These are phyloP conservation scores for Pogona vitticeps DNA, from an alignment of 2,113 vertebrate species.

Conservation along the genomic window DNA sequence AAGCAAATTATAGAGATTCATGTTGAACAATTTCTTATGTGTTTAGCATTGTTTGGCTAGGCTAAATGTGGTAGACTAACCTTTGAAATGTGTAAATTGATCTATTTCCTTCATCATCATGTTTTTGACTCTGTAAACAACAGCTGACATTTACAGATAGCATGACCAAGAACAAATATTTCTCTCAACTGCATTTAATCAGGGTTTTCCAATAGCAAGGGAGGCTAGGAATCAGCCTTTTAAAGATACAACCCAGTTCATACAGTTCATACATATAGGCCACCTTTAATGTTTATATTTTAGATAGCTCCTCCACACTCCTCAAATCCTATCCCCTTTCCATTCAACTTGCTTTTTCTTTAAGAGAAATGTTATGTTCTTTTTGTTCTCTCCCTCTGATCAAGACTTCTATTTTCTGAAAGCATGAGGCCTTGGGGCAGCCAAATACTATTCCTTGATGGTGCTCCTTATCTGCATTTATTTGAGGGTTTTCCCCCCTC, in stretches of 20 bases:
- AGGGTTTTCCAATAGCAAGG: conserved; percentile 4
- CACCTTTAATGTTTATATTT: neutral
- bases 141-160: conserved; percentile 58
- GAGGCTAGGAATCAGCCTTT: neutral
- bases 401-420: neutral
- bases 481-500: neutral
- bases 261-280: neutral
- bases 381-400: neutral
- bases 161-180: conserved; percentile 49
- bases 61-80: conserved; percentile 61
- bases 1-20: conserved; percentile 35
- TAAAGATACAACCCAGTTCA: neutral
- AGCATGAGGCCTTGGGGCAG: neutral
- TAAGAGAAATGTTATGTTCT: neutral
- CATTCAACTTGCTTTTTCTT: neutral
- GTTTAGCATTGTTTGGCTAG: conserved; percentile 55
- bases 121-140: conserved; percentile 57
- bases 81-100: conserved; percentile 64
- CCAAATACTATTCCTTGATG: neutral
- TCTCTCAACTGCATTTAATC: conserved; percentile 20
- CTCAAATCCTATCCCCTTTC: neutral
- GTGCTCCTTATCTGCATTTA: neutral
- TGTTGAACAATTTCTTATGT: conserved; percentile 53
- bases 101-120: conserved; percentile 49
- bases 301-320: neutral